Evolutionary conservation across 1,140 invertebrate genomes (phyloP).

Genomic region (Druon quercuslanigerum): DNA sequence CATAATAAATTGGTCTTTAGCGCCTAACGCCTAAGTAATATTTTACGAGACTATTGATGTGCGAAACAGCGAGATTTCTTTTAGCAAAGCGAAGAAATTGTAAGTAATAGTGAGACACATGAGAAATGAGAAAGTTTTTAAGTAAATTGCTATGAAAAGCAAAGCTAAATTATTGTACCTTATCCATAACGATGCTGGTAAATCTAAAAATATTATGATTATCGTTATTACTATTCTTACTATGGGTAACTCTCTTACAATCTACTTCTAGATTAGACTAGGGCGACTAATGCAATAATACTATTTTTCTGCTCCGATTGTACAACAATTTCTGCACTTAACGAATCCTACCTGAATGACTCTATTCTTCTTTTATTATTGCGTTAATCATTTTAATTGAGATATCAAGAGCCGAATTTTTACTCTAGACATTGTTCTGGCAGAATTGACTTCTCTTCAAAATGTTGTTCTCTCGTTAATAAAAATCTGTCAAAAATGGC

Average conservation of each 20-base stretch:
- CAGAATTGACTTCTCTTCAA: conserved; percentile 62
- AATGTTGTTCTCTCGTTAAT: conserved; percentile 70
- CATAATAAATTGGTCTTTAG: conserved; percentile 27
- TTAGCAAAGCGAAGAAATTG: conserved; percentile 19
- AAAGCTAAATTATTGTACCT: conserved; percentile 52
- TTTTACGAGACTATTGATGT: conserved; percentile 36
- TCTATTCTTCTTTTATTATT: conserved; percentile 20
- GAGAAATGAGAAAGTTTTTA: conserved; percentile 29
- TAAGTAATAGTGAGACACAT: background rate
- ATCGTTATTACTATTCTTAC: conserved; percentile 57
- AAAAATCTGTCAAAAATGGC: conserved; percentile 49
- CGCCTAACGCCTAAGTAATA: conserved; percentile 35
- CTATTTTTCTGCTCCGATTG: conserved; percentile 53
- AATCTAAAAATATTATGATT: conserved; percentile 62
- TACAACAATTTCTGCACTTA: conserved; percentile 53
- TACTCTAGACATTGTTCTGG: conserved; percentile 62
- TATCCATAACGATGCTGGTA: conserved; percentile 54
- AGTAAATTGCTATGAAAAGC: conserved; percentile 38
- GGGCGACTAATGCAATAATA: conserved; percentile 48
- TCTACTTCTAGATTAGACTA: conserved; percentile 63
- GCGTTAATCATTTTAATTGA: conserved; percentile 11
- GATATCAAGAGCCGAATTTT: conserved; percentile 47
- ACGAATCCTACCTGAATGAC: conserved; percentile 29
- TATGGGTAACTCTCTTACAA: conserved; percentile 61
- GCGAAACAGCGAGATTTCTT: conserved; percentile 38